These are phyloP conservation scores for Hiodon alosoides DNA, from an alignment of 2,113 vertebrate species.

Conservation along the genomic window DNA sequence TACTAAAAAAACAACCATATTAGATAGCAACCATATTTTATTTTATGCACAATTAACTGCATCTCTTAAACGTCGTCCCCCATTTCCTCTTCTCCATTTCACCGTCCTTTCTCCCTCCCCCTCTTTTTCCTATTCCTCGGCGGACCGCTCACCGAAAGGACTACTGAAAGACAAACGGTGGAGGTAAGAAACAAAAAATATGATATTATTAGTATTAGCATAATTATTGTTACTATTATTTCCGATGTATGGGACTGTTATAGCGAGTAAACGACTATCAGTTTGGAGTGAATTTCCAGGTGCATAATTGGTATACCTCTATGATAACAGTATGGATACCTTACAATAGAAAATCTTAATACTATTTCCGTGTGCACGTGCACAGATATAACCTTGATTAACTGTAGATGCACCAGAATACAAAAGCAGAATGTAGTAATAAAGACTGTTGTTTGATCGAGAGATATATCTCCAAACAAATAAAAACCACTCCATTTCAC, in stretches of 20 bases:
- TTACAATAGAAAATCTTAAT: neutral
- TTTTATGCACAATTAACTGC: slow-evolving; percentile 10
- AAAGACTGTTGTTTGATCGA: neutral
- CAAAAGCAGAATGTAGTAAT: neutral
- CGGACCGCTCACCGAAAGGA: slow-evolving; percentile 8
- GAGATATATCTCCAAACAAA: neutral
- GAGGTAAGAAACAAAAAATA: slow-evolving; percentile 16
- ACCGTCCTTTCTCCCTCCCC: slow-evolving; percentile 19
- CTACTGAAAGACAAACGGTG: slow-evolving; percentile 11
- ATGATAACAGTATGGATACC: slow-evolving; percentile 2
- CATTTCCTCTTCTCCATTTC: slow-evolving; percentile 14
- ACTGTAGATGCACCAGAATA: neutral
- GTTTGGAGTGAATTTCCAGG: neutral
- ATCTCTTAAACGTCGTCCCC: slow-evolving; percentile 5
- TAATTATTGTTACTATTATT: neutral
- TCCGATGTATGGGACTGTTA: neutral
- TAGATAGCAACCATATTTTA: neutral
- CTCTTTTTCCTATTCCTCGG: slow-evolving; percentile 9
- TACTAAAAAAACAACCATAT: neutral
- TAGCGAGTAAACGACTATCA: neutral
- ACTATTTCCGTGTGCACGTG: neutral
- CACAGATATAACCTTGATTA: neutral
- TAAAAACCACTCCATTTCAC: neutral
- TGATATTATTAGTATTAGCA: neutral
- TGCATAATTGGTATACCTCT: slow-evolving; percentile 11